These are phyloP conservation scores for Nowickia ferox DNA, from an alignment of 2,888 invertebrate genomes.

Conservation along the genomic window DNA sequence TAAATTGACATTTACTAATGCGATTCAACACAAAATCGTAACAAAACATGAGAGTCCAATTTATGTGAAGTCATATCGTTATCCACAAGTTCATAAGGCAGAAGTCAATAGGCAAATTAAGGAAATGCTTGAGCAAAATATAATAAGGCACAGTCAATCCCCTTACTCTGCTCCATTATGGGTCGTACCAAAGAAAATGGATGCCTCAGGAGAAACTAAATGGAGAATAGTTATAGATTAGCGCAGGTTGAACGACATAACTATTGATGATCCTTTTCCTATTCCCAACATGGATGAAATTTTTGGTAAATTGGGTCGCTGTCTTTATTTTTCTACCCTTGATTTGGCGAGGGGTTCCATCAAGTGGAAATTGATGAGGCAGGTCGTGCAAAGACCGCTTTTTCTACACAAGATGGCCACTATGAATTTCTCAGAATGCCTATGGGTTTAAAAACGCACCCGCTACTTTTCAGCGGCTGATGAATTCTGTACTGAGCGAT, in stretches of 20 bases:
- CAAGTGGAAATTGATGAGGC: conserved; percentile 73
- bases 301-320: conserved; percentile 59
- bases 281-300: conserved; percentile 62
- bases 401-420: too few species aligned
- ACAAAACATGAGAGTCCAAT: not conserved
- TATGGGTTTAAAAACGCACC: conserved; percentile 68
- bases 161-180: conserved; percentile 54
- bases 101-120: conserved; percentile 47
- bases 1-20: conserved; percentile 48
- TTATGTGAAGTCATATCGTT: not conserved
- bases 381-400: too few species aligned
- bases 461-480: conserved; percentile 19
- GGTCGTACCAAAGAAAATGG: conserved; percentile 57
- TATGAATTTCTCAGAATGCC: too few species aligned
- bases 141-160: conserved; percentile 50
- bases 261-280: conserved; percentile 46
- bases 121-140: conserved; percentile 41
- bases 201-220: conserved; percentile 46
- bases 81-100: conserved; percentile 42
- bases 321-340: conserved; percentile 63
- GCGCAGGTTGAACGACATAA: conserved; percentile 46
- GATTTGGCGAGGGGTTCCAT: conserved; percentile 64
- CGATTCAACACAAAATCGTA: conserved; percentile 54
- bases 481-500: too few species aligned
- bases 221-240: conserved; percentile 39